These are phyloP conservation scores for Rotaria macrura DNA, from an alignment of 2,888 invertebrate species.

Conservation along the genomic window DNA sequence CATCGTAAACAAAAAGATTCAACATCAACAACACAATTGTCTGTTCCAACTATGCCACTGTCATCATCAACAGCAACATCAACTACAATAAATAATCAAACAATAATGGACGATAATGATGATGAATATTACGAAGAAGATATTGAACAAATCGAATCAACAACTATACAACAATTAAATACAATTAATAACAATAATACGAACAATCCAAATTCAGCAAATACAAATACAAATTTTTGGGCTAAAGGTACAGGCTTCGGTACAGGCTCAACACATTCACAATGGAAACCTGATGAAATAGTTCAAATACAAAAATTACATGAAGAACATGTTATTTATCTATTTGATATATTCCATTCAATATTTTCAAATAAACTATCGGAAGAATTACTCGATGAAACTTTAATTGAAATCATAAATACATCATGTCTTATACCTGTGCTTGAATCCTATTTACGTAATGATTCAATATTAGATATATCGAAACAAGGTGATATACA, in stretches of 20 bases:
- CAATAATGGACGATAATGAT: neutral
- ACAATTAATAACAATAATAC: neutral
- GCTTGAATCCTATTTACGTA: slow-evolving; percentile 75
- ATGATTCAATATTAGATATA: slow-evolving; percentile 91
- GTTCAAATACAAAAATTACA: slow-evolving; percentile 73
- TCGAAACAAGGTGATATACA: slow-evolving; percentile 61
- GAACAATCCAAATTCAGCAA: neutral
- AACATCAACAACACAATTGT: neutral
- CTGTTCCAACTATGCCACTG: neutral
- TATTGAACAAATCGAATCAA: neutral
- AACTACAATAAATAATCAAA: neutral
- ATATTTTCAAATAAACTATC: slow-evolving; percentile 51
- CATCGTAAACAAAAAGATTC: slow-evolving; percentile 26
- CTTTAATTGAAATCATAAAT: slow-evolving; percentile 66
- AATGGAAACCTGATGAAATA: slow-evolving; percentile 94
- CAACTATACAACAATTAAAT: neutral
- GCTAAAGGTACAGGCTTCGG: slow-evolving; percentile 93
- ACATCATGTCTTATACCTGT: slow-evolving; percentile 76
- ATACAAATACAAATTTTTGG: slow-evolving; percentile 57
- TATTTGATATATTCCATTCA: slow-evolving; percentile 56
- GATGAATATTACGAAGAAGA: neutral
- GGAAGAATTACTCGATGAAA: slow-evolving; percentile 55
- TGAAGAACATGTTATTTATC: slow-evolving; percentile 81
- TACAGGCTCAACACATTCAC: slow-evolving; percentile 83
- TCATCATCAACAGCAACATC: neutral